Conservation (phyloP, 1,140 invertebrate genomes). For the Paramacrobiotus metropolitanus region DNA sequence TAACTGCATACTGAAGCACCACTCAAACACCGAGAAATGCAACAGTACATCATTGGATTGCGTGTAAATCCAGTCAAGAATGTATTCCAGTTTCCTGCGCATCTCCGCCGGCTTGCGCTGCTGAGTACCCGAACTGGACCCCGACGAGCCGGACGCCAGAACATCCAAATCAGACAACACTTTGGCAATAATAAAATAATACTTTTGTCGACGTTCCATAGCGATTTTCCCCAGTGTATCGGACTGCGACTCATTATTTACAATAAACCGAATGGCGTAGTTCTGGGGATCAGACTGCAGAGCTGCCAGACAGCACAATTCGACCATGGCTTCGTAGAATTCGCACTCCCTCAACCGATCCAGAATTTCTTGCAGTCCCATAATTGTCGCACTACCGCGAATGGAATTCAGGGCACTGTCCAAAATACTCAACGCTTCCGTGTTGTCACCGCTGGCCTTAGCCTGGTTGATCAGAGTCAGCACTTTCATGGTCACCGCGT, state of each 20-base stretch:
- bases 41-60: not conserved
- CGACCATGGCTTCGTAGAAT: not conserved
- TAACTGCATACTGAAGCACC: not conserved
- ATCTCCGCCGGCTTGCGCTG: not conserved
- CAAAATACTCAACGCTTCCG: not conserved
- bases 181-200: not conserved
- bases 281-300: not conserved
- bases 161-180: not conserved
- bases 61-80: slow-evolving; percentile 3
- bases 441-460: not conserved
- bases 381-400: not conserved
- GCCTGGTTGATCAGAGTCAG: not conserved
- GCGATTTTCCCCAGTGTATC: not conserved
- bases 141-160: not conserved
- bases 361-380: not conserved
- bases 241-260: not conserved
- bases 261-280: not conserved
- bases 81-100: not conserved
- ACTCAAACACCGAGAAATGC: not conserved
- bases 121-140: not conserved
- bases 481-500: not conserved
- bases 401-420: not conserved
- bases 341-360: not conserved
- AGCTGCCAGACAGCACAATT: not conserved
- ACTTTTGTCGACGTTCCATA: not conserved